Evolutionary conservation across 2,888 invertebrate genomes (phyloP).

Genomic region (Mayetiola destructor): DNA sequence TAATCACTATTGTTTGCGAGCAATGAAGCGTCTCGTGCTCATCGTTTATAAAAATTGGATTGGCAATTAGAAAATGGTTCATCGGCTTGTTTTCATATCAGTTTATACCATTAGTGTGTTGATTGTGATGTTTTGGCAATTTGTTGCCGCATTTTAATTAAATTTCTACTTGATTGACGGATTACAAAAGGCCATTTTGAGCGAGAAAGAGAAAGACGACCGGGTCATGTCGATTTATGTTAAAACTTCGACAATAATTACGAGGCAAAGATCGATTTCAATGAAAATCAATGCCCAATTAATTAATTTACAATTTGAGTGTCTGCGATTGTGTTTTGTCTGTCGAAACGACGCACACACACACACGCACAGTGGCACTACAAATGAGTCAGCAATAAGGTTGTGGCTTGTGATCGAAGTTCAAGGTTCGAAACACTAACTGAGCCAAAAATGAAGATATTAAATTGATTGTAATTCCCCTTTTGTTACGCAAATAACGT

Average conservation of each 20-base stretch:
- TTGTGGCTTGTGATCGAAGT: too few species aligned
- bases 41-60: background rate
- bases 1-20: background rate
- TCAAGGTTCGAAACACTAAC: background rate
- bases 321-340: background rate
- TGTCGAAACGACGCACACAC: too few species aligned
- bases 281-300: background rate
- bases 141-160: background rate
- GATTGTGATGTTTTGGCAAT: background rate
- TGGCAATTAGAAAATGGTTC: background rate
- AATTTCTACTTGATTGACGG: slow-evolving; percentile 8
- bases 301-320: slow-evolving; percentile 8
- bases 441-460: background rate
- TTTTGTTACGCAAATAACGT: background rate
- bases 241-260: too few species aligned
- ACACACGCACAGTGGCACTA: too few species aligned
- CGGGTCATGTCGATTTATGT: background rate
- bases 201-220: background rate
- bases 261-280: too few species aligned
- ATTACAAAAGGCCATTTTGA: background rate
- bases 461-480: background rate
- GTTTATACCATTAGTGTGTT: background rate
- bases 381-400: background rate
- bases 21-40: background rate
- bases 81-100: background rate